These are phyloP conservation scores for Poeciliopsis turneri DNA, from an alignment of 2,797 vertebrate genomes.

Conservation along the genomic window DNA sequence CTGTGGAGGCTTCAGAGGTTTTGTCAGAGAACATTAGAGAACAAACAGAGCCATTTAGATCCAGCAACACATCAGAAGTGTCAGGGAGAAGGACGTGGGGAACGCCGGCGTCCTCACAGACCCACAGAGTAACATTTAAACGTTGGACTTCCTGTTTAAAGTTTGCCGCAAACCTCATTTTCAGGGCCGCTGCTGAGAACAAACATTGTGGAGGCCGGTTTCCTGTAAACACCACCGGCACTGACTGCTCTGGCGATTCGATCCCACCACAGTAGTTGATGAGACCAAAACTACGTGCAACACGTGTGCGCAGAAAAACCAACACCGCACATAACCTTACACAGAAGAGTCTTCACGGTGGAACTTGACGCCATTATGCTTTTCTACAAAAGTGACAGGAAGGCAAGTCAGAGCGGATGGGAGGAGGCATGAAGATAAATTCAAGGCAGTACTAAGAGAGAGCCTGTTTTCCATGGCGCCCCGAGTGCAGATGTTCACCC, in stretches of 20 bases:
- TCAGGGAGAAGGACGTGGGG: background rate
- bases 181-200: constrained; percentile 28
- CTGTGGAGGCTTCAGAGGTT: background rate
- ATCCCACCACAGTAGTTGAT: constrained; percentile 25
- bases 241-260: constrained; percentile 44
- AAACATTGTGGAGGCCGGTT: constrained; percentile 38
- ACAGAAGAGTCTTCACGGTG: background rate
- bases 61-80: background rate
- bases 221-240: constrained; percentile 42
- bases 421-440: background rate
- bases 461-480: background rate
- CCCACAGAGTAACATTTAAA: background rate
- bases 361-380: background rate
- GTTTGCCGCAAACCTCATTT: background rate
- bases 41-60: background rate
- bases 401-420: background rate
- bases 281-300: background rate
- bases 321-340: background rate
- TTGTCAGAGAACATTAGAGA: background rate
- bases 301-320: background rate
- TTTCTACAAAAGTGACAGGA: background rate
- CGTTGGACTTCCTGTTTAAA: background rate
- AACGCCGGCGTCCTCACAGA: background rate
- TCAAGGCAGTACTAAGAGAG: background rate
- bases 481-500: background rate